Percentiles rank a stretch among this genome's conserved stretches.
Conservation (phyloP, 1,140 invertebrate species). For the Leguminivora glycinivorella region DNA sequence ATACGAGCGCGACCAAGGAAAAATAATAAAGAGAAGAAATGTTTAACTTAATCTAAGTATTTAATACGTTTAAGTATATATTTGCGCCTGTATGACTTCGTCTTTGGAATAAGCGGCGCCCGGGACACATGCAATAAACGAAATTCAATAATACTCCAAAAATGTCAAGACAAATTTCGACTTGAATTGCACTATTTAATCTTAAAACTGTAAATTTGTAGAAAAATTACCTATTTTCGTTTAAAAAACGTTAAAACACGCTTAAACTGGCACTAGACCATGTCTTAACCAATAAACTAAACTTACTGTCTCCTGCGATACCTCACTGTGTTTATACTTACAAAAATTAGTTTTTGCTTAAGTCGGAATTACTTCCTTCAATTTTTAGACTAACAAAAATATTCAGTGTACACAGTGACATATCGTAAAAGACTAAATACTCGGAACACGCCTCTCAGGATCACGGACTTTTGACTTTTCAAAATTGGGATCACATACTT, state of each 20-base stretch:
- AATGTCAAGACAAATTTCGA: conserved; percentile 23
- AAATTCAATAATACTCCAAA: conserved; percentile 25
- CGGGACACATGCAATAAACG: conserved; percentile 18
- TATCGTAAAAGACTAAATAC: conserved; percentile 13
- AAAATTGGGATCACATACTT: conserved; percentile 28
- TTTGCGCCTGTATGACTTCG: neutral
- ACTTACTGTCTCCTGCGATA: neutral
- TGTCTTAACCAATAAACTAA: conserved; percentile 4
- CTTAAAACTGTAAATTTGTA: conserved; percentile 28
- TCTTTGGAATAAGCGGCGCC: conserved; percentile 1
- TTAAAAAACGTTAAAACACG: conserved; percentile 18
- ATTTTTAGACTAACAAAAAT: neutral
- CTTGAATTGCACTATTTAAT: conserved; percentile 22
- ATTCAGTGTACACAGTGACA: neutral
- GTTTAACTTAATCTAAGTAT: neutral
- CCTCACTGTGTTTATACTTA: neutral
- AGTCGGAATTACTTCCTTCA: neutral
- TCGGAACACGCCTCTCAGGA: neutral
- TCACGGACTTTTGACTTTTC: conserved; percentile 30
- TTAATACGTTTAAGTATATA: neutral
- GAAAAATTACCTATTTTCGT: conserved; percentile 27
- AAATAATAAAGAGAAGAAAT: conserved; percentile 5
- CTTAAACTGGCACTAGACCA: conserved; percentile 1
- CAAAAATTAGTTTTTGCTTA: neutral
- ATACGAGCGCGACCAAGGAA: neutral